Evolutionary conservation across 2,797 vertebrate species (phyloP), one percentile per base, ranked within the genome.

Genomic region (Adrianichthys oophorus): DNA sequence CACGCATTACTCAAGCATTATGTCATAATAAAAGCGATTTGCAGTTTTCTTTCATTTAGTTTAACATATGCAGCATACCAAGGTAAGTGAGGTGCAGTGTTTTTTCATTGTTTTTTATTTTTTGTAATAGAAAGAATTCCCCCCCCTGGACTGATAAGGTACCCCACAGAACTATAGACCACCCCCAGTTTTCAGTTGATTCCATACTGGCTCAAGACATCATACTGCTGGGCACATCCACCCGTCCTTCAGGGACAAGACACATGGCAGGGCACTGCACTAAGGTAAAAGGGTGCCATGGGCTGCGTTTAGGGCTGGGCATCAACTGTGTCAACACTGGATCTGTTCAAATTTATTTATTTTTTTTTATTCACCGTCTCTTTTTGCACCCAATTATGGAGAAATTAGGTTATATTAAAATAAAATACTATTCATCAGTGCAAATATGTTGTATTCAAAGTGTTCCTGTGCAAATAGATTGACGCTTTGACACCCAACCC

Each of bases 1-100:
- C 91, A 92, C 92, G 91, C 91, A 88, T 92, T 89, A 90, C 89
- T 93, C 90, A 91, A 93, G 90, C 91, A 91, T 86, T 91, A 86
- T 89, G 90, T 90, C 84, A 90, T 91, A 88, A 91, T 91, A 89
- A 89, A 92, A 93, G 91, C 92, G 85, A 86, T 90, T 92, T 93
- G 90, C 91, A 91, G 90, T 91, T 90, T 85, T 86, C 87, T 92
- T 81, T 89, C 90, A 90, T 90, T 92, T 93, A 93, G 80, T 91
- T 85, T 78, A 92, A 92, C 92, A 90, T 92, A 92, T 94, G 94
- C 94, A 95, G 95, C 94, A 97, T 95, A 93, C 91, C 89, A 92
- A 95, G 93, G 94, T 93, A 93, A 93, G 90, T 94, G 94, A 96
- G 94, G 94, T 95, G 94, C 91, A 92, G 88, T 91, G 92, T 93